A percentile compares a stretch with the other conserved stretches of the same genome.
phyloP scores from a whole-genome alignment of 2,888 invertebrate genomes.

The Drosophila phalerata region DNA sequence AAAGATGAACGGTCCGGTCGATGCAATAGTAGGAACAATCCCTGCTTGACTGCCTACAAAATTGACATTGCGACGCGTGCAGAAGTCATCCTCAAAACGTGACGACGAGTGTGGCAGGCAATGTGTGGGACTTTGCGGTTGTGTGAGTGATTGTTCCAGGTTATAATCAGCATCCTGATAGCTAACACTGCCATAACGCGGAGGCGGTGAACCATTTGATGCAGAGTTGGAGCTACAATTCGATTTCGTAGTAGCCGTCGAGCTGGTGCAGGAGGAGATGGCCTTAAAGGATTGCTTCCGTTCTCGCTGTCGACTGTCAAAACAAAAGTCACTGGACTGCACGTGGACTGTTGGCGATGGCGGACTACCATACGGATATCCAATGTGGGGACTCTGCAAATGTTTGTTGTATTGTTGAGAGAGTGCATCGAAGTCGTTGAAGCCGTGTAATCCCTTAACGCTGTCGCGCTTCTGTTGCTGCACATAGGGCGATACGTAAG shows the following conservation, averaged over 20 bases:
- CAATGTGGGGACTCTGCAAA: constrained; percentile 83
- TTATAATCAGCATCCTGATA: constrained; percentile 37
- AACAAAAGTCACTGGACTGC: constrained; percentile 82
- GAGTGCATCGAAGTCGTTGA: constrained; percentile 85
- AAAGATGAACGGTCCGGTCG: constrained; percentile 88
- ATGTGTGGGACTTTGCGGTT: constrained; percentile 2
- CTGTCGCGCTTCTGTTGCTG: constrained; percentile 83
- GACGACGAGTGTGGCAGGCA: constrained; percentile 56
- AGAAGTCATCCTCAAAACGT: constrained; percentile 84
- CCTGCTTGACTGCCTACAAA: constrained; percentile 51
- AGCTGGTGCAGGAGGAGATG: constrained; percentile 29
- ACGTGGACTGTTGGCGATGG: constrained; percentile 83
- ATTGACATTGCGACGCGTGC: constrained; percentile 76
- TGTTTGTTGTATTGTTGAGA: constrained; percentile 84
- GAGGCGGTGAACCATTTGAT: constrained; percentile 49
- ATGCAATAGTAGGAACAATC: constrained; percentile 1
- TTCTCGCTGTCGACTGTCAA: constrained; percentile 64
- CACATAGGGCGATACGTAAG: constrained; percentile 78
- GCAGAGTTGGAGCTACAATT: constrained; percentile 52
- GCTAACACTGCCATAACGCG: constrained; percentile 41
- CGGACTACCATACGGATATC: constrained; percentile 85
- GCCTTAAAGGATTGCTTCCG: constrained; percentile 38
- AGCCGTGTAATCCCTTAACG: constrained; percentile 84
- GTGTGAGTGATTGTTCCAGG: constrained; percentile 23
- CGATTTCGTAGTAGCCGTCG: constrained; percentile 55